Conservation (phyloP, 1,140 invertebrate species). For the Drosophila navojoa region DNA sequence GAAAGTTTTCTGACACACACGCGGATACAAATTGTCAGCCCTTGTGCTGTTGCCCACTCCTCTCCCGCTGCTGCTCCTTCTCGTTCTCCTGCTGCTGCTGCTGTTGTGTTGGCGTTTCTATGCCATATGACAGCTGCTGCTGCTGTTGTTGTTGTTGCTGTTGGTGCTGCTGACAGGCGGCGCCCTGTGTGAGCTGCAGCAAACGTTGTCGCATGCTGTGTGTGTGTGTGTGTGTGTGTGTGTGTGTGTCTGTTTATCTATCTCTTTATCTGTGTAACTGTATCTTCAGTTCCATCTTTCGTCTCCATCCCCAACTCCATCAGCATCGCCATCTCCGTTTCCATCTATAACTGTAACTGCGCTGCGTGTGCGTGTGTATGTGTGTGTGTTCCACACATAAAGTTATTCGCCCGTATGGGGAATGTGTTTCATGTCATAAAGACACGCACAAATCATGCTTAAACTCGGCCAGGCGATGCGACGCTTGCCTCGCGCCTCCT, state of each 20-base stretch:
- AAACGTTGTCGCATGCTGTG: constrained; percentile 11
- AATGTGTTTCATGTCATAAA: constrained; percentile 73
- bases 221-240: constrained; percentile 1
- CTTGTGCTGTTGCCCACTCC: no score
- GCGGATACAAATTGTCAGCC: constrained; percentile 38
- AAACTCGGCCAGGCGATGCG: constrained; percentile 47
- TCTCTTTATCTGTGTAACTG: constrained; percentile 36
- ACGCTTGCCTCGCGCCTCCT: constrained; percentile 11
- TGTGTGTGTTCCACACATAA: constrained; percentile 33
- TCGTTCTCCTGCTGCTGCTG: constrained; percentile 2
- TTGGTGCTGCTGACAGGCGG: constrained; percentile 56
- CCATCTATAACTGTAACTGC: constrained; percentile 1
- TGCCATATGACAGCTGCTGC: constrained; percentile 63
- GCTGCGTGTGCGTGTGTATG: not conserved
- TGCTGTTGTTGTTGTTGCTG: constrained; percentile 59
- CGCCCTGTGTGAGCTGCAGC: constrained; percentile 51
- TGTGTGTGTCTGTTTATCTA: constrained; percentile 6
- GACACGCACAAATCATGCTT: constrained; percentile 81
- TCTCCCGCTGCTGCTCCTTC: not conserved
- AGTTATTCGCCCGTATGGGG: constrained; percentile 49
- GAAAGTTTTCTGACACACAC: constrained; percentile 68
- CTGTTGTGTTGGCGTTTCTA: constrained; percentile 62
- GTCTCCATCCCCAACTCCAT: not conserved
- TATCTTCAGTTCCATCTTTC: not conserved
- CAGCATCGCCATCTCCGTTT: constrained; percentile 30